phyloP scores from a whole-genome alignment of 2,888 invertebrate genomes.

The Luperina testacea region DNA sequence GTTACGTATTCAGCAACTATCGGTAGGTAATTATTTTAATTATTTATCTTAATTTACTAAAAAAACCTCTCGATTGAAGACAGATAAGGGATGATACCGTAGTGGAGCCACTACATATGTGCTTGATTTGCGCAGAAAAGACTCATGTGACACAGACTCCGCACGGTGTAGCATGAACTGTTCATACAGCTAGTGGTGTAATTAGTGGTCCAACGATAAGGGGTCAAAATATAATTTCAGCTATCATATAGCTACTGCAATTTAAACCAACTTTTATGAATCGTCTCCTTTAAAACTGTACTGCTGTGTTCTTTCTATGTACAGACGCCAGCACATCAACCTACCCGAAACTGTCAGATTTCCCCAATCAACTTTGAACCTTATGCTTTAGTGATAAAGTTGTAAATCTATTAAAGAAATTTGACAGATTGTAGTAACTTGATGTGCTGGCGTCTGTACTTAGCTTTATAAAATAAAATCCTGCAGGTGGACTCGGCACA shows the following conservation, averaged over 20 bases:
- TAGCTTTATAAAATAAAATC: background rate
- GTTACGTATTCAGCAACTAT: constrained; percentile 93
- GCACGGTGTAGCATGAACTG: background rate
- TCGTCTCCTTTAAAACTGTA: background rate
- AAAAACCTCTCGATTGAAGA: background rate
- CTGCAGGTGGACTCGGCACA: constrained; percentile 92
- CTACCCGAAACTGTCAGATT: no score
- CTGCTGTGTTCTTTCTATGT: background rate
- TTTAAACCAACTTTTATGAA: background rate
- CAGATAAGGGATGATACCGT: background rate
- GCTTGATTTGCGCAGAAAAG: background rate
- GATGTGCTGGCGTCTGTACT: no score
- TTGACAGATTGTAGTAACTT: no score
- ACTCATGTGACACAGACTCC: background rate
- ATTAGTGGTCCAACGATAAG: no score
- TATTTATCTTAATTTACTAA: background rate
- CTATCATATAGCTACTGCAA: background rate
- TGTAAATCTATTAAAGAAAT: no score
- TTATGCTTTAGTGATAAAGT: no score
- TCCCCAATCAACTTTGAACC: no score
- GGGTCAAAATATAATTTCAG: background rate
- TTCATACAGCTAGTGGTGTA: background rate
- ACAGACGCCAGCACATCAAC: no score
- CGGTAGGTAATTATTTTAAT: background rate
- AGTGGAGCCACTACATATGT: no score